These are phyloP conservation scores for Mellilla xanthometata DNA, from an alignment of 2,888 invertebrate genomes.

Conservation along the genomic window DNA sequence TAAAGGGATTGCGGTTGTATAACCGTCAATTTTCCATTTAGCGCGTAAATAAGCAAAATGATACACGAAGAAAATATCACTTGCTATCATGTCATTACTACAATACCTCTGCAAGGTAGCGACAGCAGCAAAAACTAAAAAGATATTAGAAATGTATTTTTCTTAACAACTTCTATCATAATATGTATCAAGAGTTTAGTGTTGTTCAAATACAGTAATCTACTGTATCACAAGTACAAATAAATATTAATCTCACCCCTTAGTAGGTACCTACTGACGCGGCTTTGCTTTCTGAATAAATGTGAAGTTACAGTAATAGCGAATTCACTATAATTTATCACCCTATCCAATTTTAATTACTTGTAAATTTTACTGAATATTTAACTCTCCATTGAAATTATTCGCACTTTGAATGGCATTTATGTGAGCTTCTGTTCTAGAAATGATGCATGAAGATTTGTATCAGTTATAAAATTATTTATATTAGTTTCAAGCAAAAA, in stretches of 20 bases:
- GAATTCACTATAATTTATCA: neutral
- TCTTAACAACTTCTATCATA: no score
- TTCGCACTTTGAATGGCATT: neutral
- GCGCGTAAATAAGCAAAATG: slow-evolving; percentile 65
- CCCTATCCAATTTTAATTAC: neutral
- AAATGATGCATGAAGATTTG: neutral
- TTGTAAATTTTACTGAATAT: neutral
- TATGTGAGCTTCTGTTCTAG: neutral
- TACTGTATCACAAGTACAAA: no score
- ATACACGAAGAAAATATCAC: slow-evolving; percentile 64
- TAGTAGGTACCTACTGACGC: no score
- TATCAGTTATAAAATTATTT: no score
- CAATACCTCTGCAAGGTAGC: slow-evolving; percentile 44
- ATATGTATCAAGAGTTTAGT: no score
- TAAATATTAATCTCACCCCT: no score
- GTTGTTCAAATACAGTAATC: no score
- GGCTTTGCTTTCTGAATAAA: no score
- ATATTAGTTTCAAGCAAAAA: no score
- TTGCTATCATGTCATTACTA: slow-evolving; percentile 68
- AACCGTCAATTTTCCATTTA: slow-evolving; percentile 76
- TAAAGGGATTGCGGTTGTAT: slow-evolving; percentile 52
- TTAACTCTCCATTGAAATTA: slow-evolving; percentile 6
- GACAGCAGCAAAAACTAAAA: slow-evolving; percentile 46
- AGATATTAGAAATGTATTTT: no score
- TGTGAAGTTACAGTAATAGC: slow-evolving; percentile 1